A percentile compares a stretch with the other conserved stretches of the same genome.
phyloP scores from a whole-genome alignment of 2,797 vertebrate species.

The Bradypodion ventrale region DNA sequence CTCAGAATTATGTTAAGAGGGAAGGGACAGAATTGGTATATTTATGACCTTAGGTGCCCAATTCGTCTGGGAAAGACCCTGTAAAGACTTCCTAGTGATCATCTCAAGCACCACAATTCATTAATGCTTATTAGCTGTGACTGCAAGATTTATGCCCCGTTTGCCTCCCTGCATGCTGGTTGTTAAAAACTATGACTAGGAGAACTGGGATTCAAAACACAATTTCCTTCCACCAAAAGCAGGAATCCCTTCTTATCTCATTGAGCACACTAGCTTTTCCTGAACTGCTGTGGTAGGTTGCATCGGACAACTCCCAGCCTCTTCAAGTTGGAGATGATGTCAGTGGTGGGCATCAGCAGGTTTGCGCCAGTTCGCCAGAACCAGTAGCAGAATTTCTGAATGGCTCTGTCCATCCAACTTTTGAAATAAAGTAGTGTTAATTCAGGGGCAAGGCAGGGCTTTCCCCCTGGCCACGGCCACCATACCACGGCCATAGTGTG shows the following conservation, averaged over 20 bases:
- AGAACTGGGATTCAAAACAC: not conserved
- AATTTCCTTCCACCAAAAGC: not conserved
- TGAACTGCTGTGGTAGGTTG: not conserved
- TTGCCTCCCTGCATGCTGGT: not conserved
- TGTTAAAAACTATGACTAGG: slow-evolving; percentile 2
- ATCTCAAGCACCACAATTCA: slow-evolving; percentile 56
- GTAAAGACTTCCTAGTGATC: slow-evolving; percentile 58
- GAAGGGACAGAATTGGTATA: slow-evolving; percentile 40
- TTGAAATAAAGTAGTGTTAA: no score
- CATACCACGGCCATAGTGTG: no score
- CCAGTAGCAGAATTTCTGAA: no score
- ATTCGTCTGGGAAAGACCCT: slow-evolving; percentile 67
- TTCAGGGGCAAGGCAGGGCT: no score
- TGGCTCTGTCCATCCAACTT: no score
- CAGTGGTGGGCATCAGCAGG: no score
- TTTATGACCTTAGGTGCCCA: slow-evolving; percentile 64
- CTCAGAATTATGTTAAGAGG: slow-evolving; percentile 31
- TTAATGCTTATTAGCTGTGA: slow-evolving; percentile 70
- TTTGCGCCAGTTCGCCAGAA: no score
- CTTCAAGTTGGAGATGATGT: not conserved
- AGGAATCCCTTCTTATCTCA: not conserved
- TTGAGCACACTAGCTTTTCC: not conserved
- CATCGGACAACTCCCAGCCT: not conserved
- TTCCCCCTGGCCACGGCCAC: no score
- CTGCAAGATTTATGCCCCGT: slow-evolving; percentile 65